Evolutionary conservation across 1,140 invertebrate species (phyloP).

Genomic region (Sesamia nonagrioides): DNA sequence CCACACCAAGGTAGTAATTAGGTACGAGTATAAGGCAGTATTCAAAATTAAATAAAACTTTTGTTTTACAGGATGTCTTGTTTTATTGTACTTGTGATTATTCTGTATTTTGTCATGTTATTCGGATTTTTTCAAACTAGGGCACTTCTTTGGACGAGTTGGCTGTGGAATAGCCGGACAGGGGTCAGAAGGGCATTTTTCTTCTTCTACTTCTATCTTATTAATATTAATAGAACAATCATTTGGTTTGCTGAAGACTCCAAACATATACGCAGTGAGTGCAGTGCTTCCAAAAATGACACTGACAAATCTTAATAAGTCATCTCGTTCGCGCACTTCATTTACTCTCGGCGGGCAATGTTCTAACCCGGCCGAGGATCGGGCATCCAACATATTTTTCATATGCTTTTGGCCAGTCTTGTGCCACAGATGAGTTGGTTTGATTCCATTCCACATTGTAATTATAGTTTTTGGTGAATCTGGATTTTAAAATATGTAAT

Average conservation of each 20-base stretch:
- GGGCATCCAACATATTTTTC: conserved; percentile 55
- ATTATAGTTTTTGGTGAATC: conserved; percentile 5
- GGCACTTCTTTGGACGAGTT: background rate
- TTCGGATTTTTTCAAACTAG: background rate
- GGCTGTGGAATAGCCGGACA: background rate
- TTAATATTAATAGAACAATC: background rate
- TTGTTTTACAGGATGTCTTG: too few relatives aligned
- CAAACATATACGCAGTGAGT: conserved; percentile 58
- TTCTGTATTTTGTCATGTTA: too few relatives aligned
- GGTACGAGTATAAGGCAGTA: too few relatives aligned
- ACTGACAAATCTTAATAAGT: conserved; percentile 46
- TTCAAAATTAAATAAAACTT: too few relatives aligned
- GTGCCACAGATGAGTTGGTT: conserved; percentile 72
- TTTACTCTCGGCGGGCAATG: conserved; percentile 5
- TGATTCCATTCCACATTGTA: conserved; percentile 68
- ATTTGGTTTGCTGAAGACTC: conserved; percentile 51
- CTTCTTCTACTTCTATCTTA: background rate
- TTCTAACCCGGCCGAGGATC: conserved; percentile 43
- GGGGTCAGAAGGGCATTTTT: background rate
- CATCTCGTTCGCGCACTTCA: background rate
- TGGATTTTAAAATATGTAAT: background rate
- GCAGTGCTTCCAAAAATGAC: conserved; percentile 44
- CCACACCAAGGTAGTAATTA: too few relatives aligned
- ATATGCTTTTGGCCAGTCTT: conserved; percentile 66
- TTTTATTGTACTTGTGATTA: too few relatives aligned